A percentile compares a stretch with the other conserved stretches of the same genome.
Evolutionary conservation across 2,113 vertebrate species (phyloP).

Genomic region (Rhinopithecus roxellana): DNA sequence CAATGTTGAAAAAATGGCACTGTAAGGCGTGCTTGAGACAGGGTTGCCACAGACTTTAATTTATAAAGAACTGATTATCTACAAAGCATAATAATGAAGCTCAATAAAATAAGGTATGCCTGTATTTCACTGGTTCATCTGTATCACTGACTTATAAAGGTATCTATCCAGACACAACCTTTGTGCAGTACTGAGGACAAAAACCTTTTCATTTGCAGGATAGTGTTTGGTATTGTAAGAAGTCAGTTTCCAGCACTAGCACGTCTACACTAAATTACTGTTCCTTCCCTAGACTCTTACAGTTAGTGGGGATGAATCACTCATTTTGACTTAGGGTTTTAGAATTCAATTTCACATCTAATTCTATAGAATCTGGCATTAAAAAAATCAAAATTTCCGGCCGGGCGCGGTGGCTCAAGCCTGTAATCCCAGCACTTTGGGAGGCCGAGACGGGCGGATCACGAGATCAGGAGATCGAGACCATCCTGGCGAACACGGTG

Average conservation of each 20-base stretch:
- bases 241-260: neutral
- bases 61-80: neutral
- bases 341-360: neutral
- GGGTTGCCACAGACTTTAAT: neutral
- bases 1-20: neutral
- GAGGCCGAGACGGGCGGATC: no score
- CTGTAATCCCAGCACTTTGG: no score
- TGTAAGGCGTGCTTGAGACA: neutral
- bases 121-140: neutral
- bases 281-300: neutral
- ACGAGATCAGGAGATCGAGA: no score
- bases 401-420: no score
- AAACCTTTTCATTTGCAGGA: neutral
- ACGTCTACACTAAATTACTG: neutral
- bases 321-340: slow-evolving; percentile 1
- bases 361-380: neutral
- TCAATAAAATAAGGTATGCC: neutral
- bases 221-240: neutral
- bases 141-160: neutral
- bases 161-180: neutral
- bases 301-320: neutral
- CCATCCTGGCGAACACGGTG: no score
- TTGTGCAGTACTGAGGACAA: neutral
- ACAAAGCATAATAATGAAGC: neutral
- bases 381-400: slow-evolving; percentile 40